Base-by-base conservation (phyloP, 2,797 vertebrate genomes). In the Sebastes kiyomatsui region DNA sequence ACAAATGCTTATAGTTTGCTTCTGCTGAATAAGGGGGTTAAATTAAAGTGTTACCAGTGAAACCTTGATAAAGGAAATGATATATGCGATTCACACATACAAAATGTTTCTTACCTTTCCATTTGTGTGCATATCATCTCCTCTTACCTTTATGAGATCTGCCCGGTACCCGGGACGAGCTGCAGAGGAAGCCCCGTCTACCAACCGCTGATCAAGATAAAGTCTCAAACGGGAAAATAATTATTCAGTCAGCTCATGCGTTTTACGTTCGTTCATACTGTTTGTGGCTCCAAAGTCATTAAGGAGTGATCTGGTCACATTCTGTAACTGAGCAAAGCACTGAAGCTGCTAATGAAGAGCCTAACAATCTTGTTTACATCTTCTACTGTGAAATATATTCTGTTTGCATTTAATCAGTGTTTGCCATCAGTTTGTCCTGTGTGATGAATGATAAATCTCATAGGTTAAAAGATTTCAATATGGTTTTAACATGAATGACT, bases 151-250 rank as follows among this genome's bases (percentile, higher is more conserved):
- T 73, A 75, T 84, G 81, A 73, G 74, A 73, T 82, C 23, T 7
- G 38, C 69, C 18, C 9, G 14, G 46, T 38, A 11, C n/a, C 25
- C 4, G 33, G 42, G 66, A 65, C 30, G 18, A 70, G 78, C 61
- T 46, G 70, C 35, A 33, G 56, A 75, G 75, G 76, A 87, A 83
- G 77, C 56, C 58, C 52, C 35, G 18, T 84, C 77, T 79, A 72
- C 79, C 62, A 67, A 71, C 86, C 79, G 79, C 77, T 77, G 83
- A 93, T 88, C 81, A 78, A 87, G 83, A 89, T 90, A 83, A 88
- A 81, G 70, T 79, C 77, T 81, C 59, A 73, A 67, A 86, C 61
- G 75, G 75, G 81, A 78, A 83, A 62, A 86, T 67, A 82, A 89
- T 92, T 46, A 90, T 90, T 62, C 87, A 77, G 68, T 84, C 76